Base-by-base conservation (phyloP, 2,113 vertebrate species). In the Raja brachyura region DNA sequence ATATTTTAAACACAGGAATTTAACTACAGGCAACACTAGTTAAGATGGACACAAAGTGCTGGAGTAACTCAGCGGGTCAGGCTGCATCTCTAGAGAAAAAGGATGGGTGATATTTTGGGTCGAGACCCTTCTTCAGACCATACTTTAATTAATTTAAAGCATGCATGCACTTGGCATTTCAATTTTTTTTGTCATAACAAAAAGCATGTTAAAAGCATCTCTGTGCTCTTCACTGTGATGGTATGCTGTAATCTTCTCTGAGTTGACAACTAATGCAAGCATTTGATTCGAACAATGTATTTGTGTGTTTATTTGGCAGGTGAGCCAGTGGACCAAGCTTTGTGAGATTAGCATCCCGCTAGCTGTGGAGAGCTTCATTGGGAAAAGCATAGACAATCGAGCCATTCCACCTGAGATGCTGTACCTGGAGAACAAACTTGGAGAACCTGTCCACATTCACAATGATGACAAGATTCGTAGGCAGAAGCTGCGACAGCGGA, bases 391-490 rank as follows among this genome's bases (percentile, higher is more conserved):
- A 10, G 94, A 95, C 61, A 94, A 93, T 10, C 93, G 63, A 20
- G 11, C 93, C n/a, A 94, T 98, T 93, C 98, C 98, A 63, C 93
- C 94, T 81, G 97, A 98, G 94, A 94, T 99, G 92, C 94, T 98
- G 5, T 96, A 96, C 66, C 95, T 99, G 0, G 98, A 99, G 95
- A 96, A 93, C 75, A 97, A 97, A 93, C 96, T 99, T 0, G 96
- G 97, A 0, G 98, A 99, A 93, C 98, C 98, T 0, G 99, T 99
- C 81, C 97, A 97, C 94, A 98, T 99, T 25, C 98, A 99, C 94
- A 99, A 99, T 0, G 97, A 99, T 77, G 98, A 99, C 95, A 99
- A 99, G 95, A 97, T 99, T 90, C 97, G 99, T 7, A 95, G 98
- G 93, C 97, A 98, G 94, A 99, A 99, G 93, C 97, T 99, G 93